These are phyloP conservation scores for Gymnarchus niloticus DNA, from an alignment of 2,113 vertebrate species.

Conservation along the genomic window DNA sequence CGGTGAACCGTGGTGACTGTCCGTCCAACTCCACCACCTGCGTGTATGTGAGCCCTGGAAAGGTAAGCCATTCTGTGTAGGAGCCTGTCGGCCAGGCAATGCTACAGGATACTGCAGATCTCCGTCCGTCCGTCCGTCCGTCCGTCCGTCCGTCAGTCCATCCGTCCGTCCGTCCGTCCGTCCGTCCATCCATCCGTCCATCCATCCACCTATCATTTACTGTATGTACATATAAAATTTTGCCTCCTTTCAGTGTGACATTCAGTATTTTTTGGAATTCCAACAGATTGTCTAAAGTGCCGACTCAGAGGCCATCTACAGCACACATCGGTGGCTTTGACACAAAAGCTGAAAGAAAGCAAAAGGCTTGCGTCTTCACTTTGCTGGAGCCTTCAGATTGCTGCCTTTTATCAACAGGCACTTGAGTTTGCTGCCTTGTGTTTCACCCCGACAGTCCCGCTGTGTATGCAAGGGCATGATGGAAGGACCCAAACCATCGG, in stretches of 20 bases:
- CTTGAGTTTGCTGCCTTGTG: neutral
- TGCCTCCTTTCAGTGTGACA: too few species aligned
- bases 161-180: neutral
- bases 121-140: neutral
- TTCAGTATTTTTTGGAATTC: too few species aligned
- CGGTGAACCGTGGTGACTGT: slow-evolving; percentile 73
- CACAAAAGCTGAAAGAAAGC: too few species aligned
- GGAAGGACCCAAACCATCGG: slow-evolving; percentile 36
- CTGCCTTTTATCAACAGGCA: neutral
- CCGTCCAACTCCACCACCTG: slow-evolving; percentile 73
- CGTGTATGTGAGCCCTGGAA: slow-evolving; percentile 63
- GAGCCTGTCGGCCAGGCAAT: neutral
- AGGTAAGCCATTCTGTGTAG: slow-evolving; percentile 57
- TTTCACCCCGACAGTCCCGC: slow-evolving; percentile 54
- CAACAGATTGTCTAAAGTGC: too few species aligned
- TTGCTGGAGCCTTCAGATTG: neutral
- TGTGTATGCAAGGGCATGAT: slow-evolving; percentile 75
- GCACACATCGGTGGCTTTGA: too few species aligned
- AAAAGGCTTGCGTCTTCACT: too few species aligned
- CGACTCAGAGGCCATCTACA: too few species aligned
- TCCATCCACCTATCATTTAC: neutral
- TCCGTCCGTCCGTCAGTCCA: neutral
- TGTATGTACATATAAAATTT: too few species aligned
- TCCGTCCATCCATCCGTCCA: neutral
- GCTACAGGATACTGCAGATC: neutral